Conservation (phyloP, 2,797 vertebrate genomes). For the Tenualosa ilisha region DNA sequence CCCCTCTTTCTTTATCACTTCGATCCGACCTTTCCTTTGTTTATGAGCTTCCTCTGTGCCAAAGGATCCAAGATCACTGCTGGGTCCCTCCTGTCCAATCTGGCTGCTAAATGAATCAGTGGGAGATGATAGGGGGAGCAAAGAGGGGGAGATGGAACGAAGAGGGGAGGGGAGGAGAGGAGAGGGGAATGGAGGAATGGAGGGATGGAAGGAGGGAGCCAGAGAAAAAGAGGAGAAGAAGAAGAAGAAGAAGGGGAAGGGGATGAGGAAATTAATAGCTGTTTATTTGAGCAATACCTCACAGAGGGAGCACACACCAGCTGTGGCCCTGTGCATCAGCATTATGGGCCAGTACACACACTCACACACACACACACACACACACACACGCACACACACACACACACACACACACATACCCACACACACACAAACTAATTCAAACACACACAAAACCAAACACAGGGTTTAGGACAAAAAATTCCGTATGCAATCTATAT, state of each 20-base stretch:
- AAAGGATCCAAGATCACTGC: background rate
- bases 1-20: background rate
- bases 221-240: background rate
- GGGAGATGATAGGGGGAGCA: background rate
- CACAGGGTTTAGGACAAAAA: background rate
- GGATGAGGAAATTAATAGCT: conserved; percentile 27
- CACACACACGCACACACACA: background rate
- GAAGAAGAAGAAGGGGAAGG: background rate
- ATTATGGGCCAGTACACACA: background rate
- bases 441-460: background rate
- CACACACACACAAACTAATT: background rate
- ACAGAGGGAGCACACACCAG: conserved; percentile 24
- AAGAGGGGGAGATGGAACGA: background rate
- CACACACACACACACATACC: background rate
- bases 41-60: conserved; percentile 18
- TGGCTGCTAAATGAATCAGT: conserved; percentile 8
- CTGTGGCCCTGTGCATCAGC: conserved; percentile 4
- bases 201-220: background rate
- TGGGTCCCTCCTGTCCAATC: conserved; percentile 20
- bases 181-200: background rate
- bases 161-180: background rate
- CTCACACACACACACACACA: background rate
- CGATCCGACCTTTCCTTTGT: conserved; percentile 20
- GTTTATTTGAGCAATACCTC: conserved; percentile 34
- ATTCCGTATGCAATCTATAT: background rate